Evolutionary conservation across 2,888 invertebrate species (phyloP).

Genomic region (Eudemis profundana): DNA sequence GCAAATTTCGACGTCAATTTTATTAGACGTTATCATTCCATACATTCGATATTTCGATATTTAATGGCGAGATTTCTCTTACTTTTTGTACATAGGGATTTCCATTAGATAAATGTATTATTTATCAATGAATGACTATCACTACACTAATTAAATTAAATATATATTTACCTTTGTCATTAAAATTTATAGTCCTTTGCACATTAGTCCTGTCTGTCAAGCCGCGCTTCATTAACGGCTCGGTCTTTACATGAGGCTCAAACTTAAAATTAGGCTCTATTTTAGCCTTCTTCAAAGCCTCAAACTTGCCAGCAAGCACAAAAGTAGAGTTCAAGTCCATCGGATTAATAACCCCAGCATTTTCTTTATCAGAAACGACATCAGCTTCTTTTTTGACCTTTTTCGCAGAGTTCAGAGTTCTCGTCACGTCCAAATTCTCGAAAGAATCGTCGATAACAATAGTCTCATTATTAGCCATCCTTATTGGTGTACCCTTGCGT

Average conservation of each 20-base stretch:
- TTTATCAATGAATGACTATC: neutral
- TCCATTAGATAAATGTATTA: too few relatives aligned
- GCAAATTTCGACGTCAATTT: too few relatives aligned
- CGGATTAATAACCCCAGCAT: constrained; percentile 61
- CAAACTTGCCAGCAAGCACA: constrained; percentile 71
- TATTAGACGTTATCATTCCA: too few relatives aligned
- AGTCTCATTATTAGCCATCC: constrained; percentile 71
- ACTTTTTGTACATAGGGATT: too few relatives aligned
- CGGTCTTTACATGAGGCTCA: constrained; percentile 46
- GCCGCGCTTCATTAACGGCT: constrained; percentile 61
- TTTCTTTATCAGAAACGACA: constrained; percentile 60
- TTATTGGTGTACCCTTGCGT: constrained; percentile 76
- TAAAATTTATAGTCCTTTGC: constrained; percentile 63
- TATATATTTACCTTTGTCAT: constrained; percentile 65
- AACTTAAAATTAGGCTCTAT: constrained; percentile 47
- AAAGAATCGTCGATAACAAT: constrained; percentile 78
- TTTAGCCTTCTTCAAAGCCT: constrained; percentile 60
- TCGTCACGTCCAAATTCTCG: constrained; percentile 66
- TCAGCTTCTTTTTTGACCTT: constrained; percentile 67
- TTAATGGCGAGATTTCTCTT: too few relatives aligned
- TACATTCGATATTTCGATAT: too few relatives aligned
- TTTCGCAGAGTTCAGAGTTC: constrained; percentile 69
- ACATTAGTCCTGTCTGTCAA: constrained; percentile 73
- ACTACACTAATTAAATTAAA: neutral
- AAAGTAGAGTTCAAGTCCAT: constrained; percentile 79